These are phyloP conservation scores for Latrodectus geometricus DNA, from an alignment of 1,140 invertebrate genomes.

Conservation along the genomic window DNA sequence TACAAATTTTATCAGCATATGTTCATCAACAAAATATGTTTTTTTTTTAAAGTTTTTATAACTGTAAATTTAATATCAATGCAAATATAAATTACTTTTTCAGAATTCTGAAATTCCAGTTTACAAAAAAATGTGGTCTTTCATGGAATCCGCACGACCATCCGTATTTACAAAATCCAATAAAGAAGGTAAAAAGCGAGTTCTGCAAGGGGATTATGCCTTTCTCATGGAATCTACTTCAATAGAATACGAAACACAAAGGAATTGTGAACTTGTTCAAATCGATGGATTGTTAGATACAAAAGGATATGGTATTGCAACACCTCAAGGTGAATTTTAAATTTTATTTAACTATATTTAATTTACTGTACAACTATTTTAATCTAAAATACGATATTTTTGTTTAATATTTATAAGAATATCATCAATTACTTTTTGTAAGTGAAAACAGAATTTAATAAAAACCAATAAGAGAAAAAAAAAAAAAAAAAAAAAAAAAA, in stretches of 20 bases:
- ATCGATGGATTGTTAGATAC: constrained; percentile 90
- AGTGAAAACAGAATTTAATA: too few species aligned
- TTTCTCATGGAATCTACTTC: constrained; percentile 95
- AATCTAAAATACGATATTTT: too few species aligned
- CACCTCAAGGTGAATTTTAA: constrained; percentile 82
- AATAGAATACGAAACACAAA: constrained; percentile 86
- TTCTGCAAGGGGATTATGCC: constrained; percentile 87
- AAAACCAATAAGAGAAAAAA: too few species aligned
- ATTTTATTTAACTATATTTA: not conserved
- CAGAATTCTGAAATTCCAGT: constrained; percentile 92
- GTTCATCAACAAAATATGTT: too few species aligned
- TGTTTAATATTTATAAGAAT: too few species aligned
- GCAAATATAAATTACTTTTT: constrained; percentile 60
- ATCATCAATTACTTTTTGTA: too few species aligned
- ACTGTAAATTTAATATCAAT: not conserved
- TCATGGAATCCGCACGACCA: constrained; percentile 88
- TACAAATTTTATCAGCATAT: too few species aligned
- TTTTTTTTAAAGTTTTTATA: too few species aligned
- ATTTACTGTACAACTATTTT: too few species aligned
- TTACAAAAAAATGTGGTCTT: constrained; percentile 92
- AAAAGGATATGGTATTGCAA: constrained; percentile 93
- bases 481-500: too few species aligned
- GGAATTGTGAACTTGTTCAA: constrained; percentile 90
- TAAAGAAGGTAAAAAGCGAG: constrained; percentile 85
- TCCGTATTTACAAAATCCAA: constrained; percentile 87